Conservation (phyloP, 1,140 invertebrate genomes). For the Olivierus martensii region DNA sequence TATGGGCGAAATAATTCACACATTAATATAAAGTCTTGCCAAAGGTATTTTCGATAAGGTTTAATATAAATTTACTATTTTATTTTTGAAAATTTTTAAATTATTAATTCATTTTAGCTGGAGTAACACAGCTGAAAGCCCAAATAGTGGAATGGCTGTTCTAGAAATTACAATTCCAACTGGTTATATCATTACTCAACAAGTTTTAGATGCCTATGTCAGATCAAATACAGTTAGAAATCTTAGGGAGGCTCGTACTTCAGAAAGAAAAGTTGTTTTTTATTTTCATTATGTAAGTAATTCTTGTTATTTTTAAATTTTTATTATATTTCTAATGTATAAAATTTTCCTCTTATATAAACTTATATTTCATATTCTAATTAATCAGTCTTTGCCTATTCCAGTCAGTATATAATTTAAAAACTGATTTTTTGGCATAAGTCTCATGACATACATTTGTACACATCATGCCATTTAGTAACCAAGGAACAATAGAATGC, state of each 20-base stretch:
- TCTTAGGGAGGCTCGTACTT: constrained; percentile 68
- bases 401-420: too few relatives aligned
- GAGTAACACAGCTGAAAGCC: constrained; percentile 58
- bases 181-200: constrained; percentile 85
- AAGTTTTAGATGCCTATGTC: constrained; percentile 71
- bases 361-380: too few relatives aligned
- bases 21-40: constrained; percentile 64
- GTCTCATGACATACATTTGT: too few relatives aligned
- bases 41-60: constrained; percentile 41
- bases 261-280: constrained; percentile 69
- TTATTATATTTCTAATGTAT: too few relatives aligned
- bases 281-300: constrained; percentile 85
- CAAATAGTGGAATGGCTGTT: constrained; percentile 78
- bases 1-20: constrained; percentile 87
- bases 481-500: too few relatives aligned
- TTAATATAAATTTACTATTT: not conserved
- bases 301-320: too few relatives aligned
- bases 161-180: constrained; percentile 83
- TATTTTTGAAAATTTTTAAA: not conserved
- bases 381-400: too few relatives aligned
- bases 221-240: constrained; percentile 51
- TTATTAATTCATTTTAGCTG: constrained; percentile 41
- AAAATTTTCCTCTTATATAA: too few relatives aligned
- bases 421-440: too few relatives aligned
- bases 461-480: too few relatives aligned